Conservation (phyloP, 2,888 invertebrate genomes). For the Lepidocyrtoides sp. region DNA sequence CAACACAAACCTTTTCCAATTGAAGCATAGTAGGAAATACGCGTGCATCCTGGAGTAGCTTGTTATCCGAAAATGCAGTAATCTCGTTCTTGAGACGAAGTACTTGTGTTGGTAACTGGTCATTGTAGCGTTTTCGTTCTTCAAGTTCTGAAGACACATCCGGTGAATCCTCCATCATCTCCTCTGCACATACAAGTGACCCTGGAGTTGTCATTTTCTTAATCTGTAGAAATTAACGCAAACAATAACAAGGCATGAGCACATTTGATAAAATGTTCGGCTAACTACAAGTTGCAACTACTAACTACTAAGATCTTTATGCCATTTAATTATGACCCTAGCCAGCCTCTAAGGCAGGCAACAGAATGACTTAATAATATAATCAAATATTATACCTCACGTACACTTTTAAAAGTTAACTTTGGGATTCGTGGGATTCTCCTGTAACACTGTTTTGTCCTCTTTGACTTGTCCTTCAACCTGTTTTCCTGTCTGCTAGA, state of each 20-base stretch:
- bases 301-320: too few species aligned
- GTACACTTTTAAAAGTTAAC: too few species aligned
- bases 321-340: too few species aligned
- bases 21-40: conserved; percentile 94
- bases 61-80: conserved; percentile 91
- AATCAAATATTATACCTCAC: too few species aligned
- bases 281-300: too few species aligned
- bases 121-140: conserved; percentile 2
- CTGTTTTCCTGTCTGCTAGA: conserved; percentile 45
- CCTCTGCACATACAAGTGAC: conserved; percentile 67
- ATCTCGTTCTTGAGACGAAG: conserved; percentile 73
- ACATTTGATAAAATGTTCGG: too few species aligned
- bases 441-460: conserved; percentile 15
- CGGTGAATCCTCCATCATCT: conserved; percentile 80
- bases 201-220: conserved; percentile 28
- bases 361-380: too few species aligned
- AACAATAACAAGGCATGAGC: too few species aligned
- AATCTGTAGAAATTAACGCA: too few species aligned
- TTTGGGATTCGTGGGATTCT: too few species aligned
- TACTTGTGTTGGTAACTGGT: conserved; percentile 30
- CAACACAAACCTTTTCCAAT: conserved; percentile 90
- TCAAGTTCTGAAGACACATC: conserved; percentile 52
- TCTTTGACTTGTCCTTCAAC: conserved; percentile 68
- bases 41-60: conserved; percentile 91
- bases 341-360: too few species aligned